These are phyloP conservation scores for Gambusia yucatana DNA, from an alignment of 2,797 vertebrate species.

Conservation along the genomic window DNA sequence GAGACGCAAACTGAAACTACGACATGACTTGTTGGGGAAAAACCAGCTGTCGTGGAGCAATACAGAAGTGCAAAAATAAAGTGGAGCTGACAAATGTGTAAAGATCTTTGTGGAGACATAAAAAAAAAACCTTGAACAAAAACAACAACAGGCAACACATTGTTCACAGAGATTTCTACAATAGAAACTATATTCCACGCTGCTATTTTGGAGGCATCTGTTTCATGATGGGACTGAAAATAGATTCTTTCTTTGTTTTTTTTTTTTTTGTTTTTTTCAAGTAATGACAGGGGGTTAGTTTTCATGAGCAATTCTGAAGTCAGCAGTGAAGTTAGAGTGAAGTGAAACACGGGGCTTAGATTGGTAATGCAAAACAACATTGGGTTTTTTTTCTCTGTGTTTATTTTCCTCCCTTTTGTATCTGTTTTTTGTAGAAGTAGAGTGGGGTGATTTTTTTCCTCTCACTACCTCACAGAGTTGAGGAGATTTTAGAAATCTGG, in stretches of 20 bases:
- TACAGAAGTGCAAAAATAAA: constrained; percentile 23
- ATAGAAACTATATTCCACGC: neutral
- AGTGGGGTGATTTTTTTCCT: neutral
- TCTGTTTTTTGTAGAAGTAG: neutral
- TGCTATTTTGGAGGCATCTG: constrained; percentile 7
- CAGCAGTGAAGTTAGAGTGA: neutral
- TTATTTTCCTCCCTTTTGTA: neutral
- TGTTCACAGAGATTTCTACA: neutral
- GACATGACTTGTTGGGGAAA: constrained; percentile 9
- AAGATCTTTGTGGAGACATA: constrained; percentile 2
- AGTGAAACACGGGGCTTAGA: neutral
- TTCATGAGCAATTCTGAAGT: neutral
- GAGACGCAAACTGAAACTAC: constrained; percentile 9
- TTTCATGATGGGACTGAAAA: neutral
- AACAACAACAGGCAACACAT: neutral
- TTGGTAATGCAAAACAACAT: neutral
- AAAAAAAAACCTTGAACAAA: neutral
- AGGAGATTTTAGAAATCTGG: neutral
- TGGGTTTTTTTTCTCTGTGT: neutral
- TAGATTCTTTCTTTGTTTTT: too few species aligned
- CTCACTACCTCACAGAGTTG: neutral
- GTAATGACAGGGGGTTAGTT: neutral
- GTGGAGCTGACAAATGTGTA: constrained; percentile 18
- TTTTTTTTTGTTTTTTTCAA: too few species aligned
- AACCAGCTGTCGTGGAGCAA: constrained; percentile 13